Conservation (phyloP, 2,888 invertebrate species). For the Ectobius pallidus region DNA sequence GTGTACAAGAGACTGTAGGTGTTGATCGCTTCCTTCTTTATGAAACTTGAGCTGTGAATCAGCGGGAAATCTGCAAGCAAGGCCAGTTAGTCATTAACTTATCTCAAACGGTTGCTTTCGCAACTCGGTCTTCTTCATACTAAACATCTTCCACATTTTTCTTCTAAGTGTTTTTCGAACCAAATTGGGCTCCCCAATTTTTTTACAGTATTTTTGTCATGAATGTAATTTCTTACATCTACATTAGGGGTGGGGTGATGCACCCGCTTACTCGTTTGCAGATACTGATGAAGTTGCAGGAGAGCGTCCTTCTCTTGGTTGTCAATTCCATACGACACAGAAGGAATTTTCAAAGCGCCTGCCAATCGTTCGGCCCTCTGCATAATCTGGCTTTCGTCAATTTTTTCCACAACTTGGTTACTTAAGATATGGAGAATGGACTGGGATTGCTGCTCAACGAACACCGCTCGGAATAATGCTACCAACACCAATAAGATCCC, state of each 20-base stretch:
- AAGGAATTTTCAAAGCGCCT: constrained; percentile 47
- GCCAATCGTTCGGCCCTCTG: constrained; percentile 46
- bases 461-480: constrained; percentile 40
- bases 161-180: constrained; percentile 5
- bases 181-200: constrained; percentile 13
- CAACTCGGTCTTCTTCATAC: constrained; percentile 10
- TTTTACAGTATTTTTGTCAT: neutral
- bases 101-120: neutral
- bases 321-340: constrained; percentile 46
- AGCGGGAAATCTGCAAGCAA: constrained; percentile 48
- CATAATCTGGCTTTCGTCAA: constrained; percentile 42
- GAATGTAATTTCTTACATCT: neutral
- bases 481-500: constrained; percentile 37
- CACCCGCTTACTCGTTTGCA: constrained; percentile 46
- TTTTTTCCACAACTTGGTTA: constrained; percentile 41
- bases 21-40: constrained; percentile 49
- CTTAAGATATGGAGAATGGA: constrained; percentile 35
- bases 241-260: constrained; percentile 10
- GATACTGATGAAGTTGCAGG: constrained; percentile 45
- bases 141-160: constrained; percentile 17
- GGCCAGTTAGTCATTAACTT: constrained; percentile 15
- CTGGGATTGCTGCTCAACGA: constrained; percentile 35
- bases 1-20: constrained; percentile 56
- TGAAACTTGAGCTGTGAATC: constrained; percentile 48
- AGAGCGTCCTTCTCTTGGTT: constrained; percentile 47